Evolutionary conservation across 2,797 vertebrate species (phyloP), one percentile per base, ranked within the genome.

Genomic region (Fundulus diaphanus): DNA sequence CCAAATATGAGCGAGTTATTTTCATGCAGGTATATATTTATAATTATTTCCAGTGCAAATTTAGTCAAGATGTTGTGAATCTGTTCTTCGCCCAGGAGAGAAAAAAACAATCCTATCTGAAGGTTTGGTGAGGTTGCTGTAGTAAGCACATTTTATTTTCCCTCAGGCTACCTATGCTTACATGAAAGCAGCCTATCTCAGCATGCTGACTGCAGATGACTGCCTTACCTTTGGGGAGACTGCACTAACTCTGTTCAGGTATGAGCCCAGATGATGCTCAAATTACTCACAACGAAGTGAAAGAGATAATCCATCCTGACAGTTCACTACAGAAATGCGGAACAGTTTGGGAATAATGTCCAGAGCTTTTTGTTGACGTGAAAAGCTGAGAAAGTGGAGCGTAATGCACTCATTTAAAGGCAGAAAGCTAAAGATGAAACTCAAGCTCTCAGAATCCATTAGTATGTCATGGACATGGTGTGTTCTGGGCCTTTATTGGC

Each of bases 111-210:
- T 22, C 42, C 5, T 51, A 15, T 29, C 18, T 74, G 87, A 70
- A 74, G 8, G 15, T 77, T 75, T 73, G 18, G 66, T 54, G n/a
- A 40, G 27, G 52, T 67, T 83, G 77, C 69, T 76, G 69, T 20
- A 44, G 35, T 88, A 85, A 90, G 83, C 72, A 67, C 24, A 79
- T 83, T 82, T 65, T 51, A 33, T 67, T 46, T 63, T 79, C 73
- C 88, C 78, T 68, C 89, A 99, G 98, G 98, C 97, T 57, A 99
- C 97, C 77, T 99, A 99, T 44, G 94, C 96, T 24, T 99, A 98
- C 90, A 99, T 99, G 98, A 99, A 99, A 95, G 98, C 96, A 54
- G 96, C 98, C 88, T 99, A 98, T 94, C 97, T 99, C 93, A 97
- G 96, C 95, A 99, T 99, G 98, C 95, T 98, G 90, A 96, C 92